Percentiles rank a stretch among this genome's conserved stretches.
Conservation (phyloP, 2,113 vertebrate genomes). For the Forbesichthys agassizii region DNA sequence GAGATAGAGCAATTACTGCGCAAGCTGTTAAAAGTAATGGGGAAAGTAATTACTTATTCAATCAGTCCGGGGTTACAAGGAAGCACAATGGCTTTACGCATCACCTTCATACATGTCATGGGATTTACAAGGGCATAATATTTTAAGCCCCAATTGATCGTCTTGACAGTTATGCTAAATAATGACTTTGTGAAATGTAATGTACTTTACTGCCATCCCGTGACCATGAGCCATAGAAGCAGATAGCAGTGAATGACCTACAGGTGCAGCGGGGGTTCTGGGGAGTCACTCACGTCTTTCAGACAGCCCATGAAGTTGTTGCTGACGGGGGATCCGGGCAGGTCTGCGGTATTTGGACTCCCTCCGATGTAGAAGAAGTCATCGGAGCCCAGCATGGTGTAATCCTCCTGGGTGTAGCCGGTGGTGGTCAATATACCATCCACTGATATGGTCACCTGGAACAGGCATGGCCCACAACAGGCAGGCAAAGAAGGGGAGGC, state of each 20-base stretch:
- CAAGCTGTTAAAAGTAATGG: conserved; percentile 70
- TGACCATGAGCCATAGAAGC: no score
- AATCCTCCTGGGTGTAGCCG: conserved; percentile 88
- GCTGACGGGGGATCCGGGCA: conserved; percentile 92
- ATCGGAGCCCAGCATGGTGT: conserved; percentile 93
- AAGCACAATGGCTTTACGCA: conserved; percentile 51
- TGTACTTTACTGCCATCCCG: no score
- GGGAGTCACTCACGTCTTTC: conserved; percentile 84
- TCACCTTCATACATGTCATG: conserved; percentile 56
- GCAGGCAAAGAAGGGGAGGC: conserved; percentile 7
- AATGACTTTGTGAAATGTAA: no score
- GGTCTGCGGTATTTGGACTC: conserved; percentile 90
- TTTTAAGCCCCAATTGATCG: conserved; percentile 47
- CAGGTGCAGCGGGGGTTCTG: no score
- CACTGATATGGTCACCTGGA: conserved; percentile 90
- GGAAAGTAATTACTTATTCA: conserved; percentile 77
- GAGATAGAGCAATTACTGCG: conserved; percentile 66
- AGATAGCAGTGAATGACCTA: background rate
- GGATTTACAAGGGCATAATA: conserved; percentile 57
- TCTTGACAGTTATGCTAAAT: conserved; percentile 61
- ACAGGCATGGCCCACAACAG: conserved; percentile 19
- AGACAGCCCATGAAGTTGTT: conserved; percentile 98
- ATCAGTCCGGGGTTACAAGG: conserved; percentile 66
- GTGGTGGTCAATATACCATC: conserved; percentile 94
- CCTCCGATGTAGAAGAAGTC: conserved; percentile 97